Evolutionary conservation across 1,140 invertebrate species (phyloP).

Genomic region (Drosophila lowei): DNA sequence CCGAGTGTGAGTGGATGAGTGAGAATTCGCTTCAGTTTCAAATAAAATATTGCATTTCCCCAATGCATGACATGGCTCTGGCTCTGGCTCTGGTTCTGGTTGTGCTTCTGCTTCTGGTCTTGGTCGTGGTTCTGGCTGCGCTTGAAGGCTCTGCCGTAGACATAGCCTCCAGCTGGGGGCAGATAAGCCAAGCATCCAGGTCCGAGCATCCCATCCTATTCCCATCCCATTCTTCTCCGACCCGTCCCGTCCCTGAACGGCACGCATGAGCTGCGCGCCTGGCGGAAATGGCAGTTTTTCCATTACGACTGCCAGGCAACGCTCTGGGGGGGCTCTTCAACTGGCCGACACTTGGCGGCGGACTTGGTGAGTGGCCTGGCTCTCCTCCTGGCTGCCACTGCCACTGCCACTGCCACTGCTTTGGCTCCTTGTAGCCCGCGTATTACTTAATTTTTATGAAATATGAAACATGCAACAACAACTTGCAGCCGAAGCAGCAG

Average conservation of each 20-base stretch:
- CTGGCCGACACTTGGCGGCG: slow-evolving; percentile 35
- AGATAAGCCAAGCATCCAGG: slow-evolving; percentile 34
- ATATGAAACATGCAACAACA: slow-evolving; percentile 58
- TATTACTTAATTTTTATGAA: slow-evolving; percentile 81
- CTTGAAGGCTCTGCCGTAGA: slow-evolving; percentile 18
- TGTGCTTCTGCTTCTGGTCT: slow-evolving; percentile 1
- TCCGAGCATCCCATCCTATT: slow-evolving; percentile 7
- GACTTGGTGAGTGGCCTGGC: neutral
- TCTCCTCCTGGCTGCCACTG: neutral
- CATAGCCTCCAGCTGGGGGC: slow-evolving; percentile 35
- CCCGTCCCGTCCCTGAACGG: neutral
- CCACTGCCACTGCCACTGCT: no score
- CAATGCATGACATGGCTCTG: slow-evolving; percentile 55
- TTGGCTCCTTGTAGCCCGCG: slow-evolving; percentile 5
- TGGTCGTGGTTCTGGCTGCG: neutral
- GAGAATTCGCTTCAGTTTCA: slow-evolving; percentile 61
- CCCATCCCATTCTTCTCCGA: neutral
- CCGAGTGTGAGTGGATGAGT: slow-evolving; percentile 33
- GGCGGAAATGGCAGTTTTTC: slow-evolving; percentile 77
- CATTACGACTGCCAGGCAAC: slow-evolving; percentile 59
- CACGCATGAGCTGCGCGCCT: slow-evolving; percentile 63
- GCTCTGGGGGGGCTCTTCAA: slow-evolving; percentile 40
- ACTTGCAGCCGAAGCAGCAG: slow-evolving; percentile 15
- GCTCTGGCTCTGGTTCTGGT: slow-evolving; percentile 3
- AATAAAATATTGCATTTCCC: slow-evolving; percentile 77